A percentile compares a stretch with the other conserved stretches of the same genome.
Conservation (phyloP, 2,113 vertebrate genomes). For the Addax nasomaculatus region DNA sequence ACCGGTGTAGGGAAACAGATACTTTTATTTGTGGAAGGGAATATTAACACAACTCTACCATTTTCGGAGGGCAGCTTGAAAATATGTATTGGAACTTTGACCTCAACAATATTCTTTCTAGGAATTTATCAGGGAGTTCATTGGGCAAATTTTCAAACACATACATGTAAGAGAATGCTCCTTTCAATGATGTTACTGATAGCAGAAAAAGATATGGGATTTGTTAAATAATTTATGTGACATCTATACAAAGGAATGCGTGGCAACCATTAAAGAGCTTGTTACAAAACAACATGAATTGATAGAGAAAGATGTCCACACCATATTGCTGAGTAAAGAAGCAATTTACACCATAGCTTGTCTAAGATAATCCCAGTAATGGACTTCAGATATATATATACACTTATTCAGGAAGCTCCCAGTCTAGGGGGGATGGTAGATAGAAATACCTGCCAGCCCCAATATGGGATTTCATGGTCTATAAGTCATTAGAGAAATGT, state of each 20-base stretch:
- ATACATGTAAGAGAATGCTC: neutral
- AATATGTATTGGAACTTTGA: conserved; percentile 21
- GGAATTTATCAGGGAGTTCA: conserved; percentile 42
- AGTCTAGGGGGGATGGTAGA: neutral
- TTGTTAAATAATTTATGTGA: conserved; percentile 33
- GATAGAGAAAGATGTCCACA: conserved; percentile 5
- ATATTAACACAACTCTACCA: neutral
- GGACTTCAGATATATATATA: neutral
- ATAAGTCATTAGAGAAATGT: neutral
- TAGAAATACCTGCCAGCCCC: neutral
- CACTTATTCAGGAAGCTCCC: neutral
- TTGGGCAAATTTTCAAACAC: conserved; percentile 33
- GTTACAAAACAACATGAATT: neutral
- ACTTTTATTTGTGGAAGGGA: neutral
- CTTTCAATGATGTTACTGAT: conserved; percentile 1
- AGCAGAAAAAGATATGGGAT: neutral
- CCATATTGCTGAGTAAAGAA: neutral
- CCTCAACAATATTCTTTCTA: conserved; percentile 39
- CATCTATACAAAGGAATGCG: neutral
- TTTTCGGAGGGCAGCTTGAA: neutral
- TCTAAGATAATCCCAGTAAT: neutral
- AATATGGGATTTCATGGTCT: neutral
- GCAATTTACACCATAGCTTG: neutral
- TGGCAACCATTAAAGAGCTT: neutral
- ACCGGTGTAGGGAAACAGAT: conserved; percentile 15